phyloP scores from a whole-genome alignment of 1,140 invertebrate genomes.

The Dendroctonus valens region DNA sequence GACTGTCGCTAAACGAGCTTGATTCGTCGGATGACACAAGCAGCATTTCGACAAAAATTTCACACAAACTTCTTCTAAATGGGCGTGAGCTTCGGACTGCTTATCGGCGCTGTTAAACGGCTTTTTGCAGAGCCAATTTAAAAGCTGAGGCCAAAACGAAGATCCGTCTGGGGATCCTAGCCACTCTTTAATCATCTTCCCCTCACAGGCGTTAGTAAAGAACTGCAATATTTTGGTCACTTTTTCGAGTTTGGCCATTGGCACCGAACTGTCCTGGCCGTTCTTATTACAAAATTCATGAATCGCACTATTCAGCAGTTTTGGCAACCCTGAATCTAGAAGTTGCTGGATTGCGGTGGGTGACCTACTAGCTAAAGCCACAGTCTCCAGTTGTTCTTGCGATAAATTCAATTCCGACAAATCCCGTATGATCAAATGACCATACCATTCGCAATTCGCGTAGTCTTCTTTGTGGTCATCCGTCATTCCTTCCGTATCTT shows the following conservation, averaged over 20 bases:
- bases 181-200: constrained; percentile 83
- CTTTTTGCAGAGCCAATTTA: constrained; percentile 69
- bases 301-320: constrained; percentile 61
- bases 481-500: constrained; percentile 59
- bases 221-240: constrained; percentile 73
- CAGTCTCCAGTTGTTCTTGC: constrained; percentile 67
- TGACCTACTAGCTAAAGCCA: constrained; percentile 75
- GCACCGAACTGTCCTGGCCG: constrained; percentile 37
- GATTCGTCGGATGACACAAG: constrained; percentile 80
- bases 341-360: constrained; percentile 70
- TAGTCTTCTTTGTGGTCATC: constrained; percentile 68
- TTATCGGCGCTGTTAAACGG: constrained; percentile 49
- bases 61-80: constrained; percentile 72
- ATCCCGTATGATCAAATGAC: constrained; percentile 51
- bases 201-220: constrained; percentile 74
- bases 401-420: constrained; percentile 55
- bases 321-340: constrained; percentile 73
- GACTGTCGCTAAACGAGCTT: constrained; percentile 76
- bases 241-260: constrained; percentile 56
- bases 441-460: constrained; percentile 58
- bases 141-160: constrained; percentile 78
- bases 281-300: constrained; percentile 55
- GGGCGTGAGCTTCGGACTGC: constrained; percentile 59
- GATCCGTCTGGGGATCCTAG: constrained; percentile 74
- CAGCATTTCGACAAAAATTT: constrained; percentile 76